Evolutionary conservation across 1,140 invertebrate genomes (phyloP), one percentile per base, ranked within the genome.

Genomic region (Centruroides vittatus): DNA sequence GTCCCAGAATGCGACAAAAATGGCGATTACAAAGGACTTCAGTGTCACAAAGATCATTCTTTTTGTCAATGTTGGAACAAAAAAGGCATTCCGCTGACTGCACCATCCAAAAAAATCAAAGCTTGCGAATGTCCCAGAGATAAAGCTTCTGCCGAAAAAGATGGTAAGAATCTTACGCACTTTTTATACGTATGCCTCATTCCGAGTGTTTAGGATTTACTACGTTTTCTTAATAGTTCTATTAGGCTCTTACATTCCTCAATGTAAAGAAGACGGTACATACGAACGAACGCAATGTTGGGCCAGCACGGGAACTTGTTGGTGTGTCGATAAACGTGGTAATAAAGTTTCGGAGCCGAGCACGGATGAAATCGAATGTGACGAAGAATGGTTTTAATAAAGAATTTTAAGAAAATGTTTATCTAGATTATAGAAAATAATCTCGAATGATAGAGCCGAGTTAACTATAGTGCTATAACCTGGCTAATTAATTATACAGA

Each of bases 241-340:
- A 41, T 8, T 56, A 1, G 55, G 55, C 66, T 71, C 8, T 70
- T 73, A 63, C 23, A 66, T 76, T 34, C 86, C 87, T 5, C 75
- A 77, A 35, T 94, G 91, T 71, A 80, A 84, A 55, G 75, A 79
- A 5, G 88, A 93, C 69, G 90, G 90, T 10, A 83, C 80, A 3
- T 94, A 86, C 72, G 81, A 84, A 3, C 79, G 86, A 7, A 81
- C 88, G 52, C 91, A 94, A 75, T 93, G 90, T 71, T 83, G 89
- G 65, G 73, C 76, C 10, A 80, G 81, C 56, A 84, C 83, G 2
- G 86, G 84, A 57, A 84, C 81, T 69, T 87, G 85, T 70, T 87
- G 85, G 85, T 94, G 90, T 72, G 88, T 89, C 36, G 86, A 84
- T 4, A 78, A 83, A 3, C 80, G 84, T 64, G 89, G 89, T 11